Conservation (phyloP, 2,888 invertebrate genomes). For the Carcina quercana region DNA sequence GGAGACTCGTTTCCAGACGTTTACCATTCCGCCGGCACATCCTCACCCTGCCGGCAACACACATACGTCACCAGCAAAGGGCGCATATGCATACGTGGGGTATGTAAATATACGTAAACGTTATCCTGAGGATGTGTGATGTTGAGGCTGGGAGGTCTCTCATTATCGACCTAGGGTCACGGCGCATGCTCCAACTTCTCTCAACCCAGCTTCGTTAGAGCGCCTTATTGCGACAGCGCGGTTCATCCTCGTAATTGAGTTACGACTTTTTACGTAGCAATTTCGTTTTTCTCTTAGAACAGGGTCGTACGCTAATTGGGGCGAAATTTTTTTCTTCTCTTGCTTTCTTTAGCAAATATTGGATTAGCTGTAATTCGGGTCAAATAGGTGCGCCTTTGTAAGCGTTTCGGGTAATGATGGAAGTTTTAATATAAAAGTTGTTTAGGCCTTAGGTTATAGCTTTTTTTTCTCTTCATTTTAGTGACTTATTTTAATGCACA, state of each 20-base stretch:
- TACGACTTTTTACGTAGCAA: conserved; percentile 74
- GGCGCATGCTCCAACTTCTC: conserved; percentile 69
- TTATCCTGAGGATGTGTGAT: conserved; percentile 73
- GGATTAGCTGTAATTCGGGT: conserved; percentile 63
- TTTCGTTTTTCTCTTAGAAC: conserved; percentile 70
- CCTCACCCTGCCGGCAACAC: too few species aligned
- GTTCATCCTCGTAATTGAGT: conserved; percentile 72
- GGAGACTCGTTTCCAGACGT: too few species aligned
- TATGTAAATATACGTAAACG: conserved; percentile 72
- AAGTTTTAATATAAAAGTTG: conserved; percentile 22
- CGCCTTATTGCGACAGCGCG: conserved; percentile 70
- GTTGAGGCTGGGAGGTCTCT: conserved; percentile 65
- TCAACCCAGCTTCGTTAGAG: conserved; percentile 63
- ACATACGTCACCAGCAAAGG: conserved; percentile 35
- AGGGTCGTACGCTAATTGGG: conserved; percentile 67
- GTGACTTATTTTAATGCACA: too few species aligned
- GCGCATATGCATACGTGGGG: conserved; percentile 69
- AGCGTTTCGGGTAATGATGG: conserved; percentile 35
- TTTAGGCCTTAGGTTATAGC: conserved; percentile 6
- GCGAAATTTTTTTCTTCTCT: conserved; percentile 50
- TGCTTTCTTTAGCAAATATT: conserved; percentile 61
- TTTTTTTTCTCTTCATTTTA: conserved; percentile 4
- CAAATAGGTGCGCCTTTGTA: conserved; percentile 55
- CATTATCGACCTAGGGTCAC: conserved; percentile 75
- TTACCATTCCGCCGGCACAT: too few species aligned